phyloP scores from a whole-genome alignment of 2,888 invertebrate genomes.

The Scaptomyza parva region DNA sequence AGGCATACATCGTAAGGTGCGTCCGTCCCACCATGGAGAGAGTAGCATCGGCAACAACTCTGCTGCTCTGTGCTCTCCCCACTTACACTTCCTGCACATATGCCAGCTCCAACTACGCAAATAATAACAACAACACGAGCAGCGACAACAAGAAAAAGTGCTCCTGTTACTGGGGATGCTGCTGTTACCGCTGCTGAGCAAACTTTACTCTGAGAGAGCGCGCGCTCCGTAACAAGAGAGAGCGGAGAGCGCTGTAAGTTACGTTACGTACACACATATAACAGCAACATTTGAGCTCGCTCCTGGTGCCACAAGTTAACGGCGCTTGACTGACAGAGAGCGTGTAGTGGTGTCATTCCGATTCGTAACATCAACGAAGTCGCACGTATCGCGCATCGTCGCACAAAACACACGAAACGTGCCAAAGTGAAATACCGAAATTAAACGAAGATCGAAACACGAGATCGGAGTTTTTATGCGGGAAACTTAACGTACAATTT shows the following conservation, averaged over 20 bases:
- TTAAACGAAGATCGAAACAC: conserved; percentile 37
- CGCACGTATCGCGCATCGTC: conserved; percentile 51
- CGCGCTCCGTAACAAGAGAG: conserved; percentile 28
- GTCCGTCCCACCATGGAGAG: conserved; percentile 46
- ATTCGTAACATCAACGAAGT: conserved; percentile 50
- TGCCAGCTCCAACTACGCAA: conserved; percentile 46
- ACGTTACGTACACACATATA: conserved; percentile 8
- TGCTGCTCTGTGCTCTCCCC: conserved; percentile 39
- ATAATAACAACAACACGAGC: conserved; percentile 23
- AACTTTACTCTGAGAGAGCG: conserved; percentile 37
- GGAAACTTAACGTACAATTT: conserved; percentile 18
- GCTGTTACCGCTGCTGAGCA: conserved; percentile 24
- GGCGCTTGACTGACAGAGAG: conserved; percentile 7
- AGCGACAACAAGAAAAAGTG: conserved; percentile 38
- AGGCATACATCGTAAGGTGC: conserved; percentile 64
- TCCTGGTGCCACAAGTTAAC: conserved; percentile 54
- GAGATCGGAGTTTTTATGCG: conserved; percentile 51
- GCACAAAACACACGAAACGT: conserved; percentile 27
- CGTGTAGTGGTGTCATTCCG: conserved; percentile 41
- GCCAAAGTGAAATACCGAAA: conserved; percentile 29
- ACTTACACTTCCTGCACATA: conserved; percentile 70
- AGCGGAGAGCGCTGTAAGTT: conserved; percentile 20
- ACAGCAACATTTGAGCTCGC: conserved; percentile 7
- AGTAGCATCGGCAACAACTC: conserved; percentile 39
- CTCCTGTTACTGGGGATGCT: conserved; percentile 67